A percentile compares a stretch with the other conserved stretches of the same genome.
Evolutionary conservation across 2,888 invertebrate genomes (phyloP).

Genomic region (Drosophila multiciliata): DNA sequence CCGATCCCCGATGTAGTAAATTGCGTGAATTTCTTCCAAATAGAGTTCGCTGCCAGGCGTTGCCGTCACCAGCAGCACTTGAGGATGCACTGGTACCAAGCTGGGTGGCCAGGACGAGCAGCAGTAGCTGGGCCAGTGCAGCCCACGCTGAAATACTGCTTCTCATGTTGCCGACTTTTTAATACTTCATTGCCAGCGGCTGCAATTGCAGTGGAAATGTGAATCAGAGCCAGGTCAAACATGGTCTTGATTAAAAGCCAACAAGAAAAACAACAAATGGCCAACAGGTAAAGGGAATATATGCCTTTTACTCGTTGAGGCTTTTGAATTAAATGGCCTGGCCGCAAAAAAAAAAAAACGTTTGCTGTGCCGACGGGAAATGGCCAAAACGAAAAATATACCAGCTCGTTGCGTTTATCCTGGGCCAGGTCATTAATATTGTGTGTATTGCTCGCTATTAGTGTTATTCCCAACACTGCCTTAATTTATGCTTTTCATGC

Average conservation of each 20-base stretch:
- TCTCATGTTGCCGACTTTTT: slow-evolving; percentile 71
- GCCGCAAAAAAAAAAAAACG: slow-evolving; percentile 19
- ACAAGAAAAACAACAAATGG: slow-evolving; percentile 20
- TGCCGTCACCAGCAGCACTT: slow-evolving; percentile 86
- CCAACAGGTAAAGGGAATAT: slow-evolving; percentile 16
- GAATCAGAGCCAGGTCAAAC: slow-evolving; percentile 15
- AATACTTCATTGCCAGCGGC: slow-evolving; percentile 56
- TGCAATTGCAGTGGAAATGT: slow-evolving; percentile 29
- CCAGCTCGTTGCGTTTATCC: slow-evolving; percentile 21
- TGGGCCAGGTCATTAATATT: slow-evolving; percentile 62
- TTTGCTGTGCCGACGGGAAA: slow-evolving; percentile 18
- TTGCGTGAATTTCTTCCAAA: slow-evolving; percentile 93
- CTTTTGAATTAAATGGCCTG: slow-evolving; percentile 35
- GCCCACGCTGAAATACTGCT: slow-evolving; percentile 73
- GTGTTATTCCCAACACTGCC: slow-evolving; percentile 56
- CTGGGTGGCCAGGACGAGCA: slow-evolving; percentile 67
- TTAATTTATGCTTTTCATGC: slow-evolving; percentile 61
- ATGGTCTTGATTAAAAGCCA: slow-evolving; percentile 61
- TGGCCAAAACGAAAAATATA: slow-evolving; percentile 1
- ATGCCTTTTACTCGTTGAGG: slow-evolving; percentile 12
- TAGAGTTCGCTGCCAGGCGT: slow-evolving; percentile 89
- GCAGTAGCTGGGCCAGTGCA: slow-evolving; percentile 55
- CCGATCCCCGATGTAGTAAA: slow-evolving; percentile 55
- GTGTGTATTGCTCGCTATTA: slow-evolving; percentile 39
- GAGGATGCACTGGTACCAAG: slow-evolving; percentile 84